A percentile compares a stretch with the other conserved stretches of the same genome.
phyloP scores from a whole-genome alignment of 1,140 invertebrate species.

The Trichomalopsis sarcophagae region DNA sequence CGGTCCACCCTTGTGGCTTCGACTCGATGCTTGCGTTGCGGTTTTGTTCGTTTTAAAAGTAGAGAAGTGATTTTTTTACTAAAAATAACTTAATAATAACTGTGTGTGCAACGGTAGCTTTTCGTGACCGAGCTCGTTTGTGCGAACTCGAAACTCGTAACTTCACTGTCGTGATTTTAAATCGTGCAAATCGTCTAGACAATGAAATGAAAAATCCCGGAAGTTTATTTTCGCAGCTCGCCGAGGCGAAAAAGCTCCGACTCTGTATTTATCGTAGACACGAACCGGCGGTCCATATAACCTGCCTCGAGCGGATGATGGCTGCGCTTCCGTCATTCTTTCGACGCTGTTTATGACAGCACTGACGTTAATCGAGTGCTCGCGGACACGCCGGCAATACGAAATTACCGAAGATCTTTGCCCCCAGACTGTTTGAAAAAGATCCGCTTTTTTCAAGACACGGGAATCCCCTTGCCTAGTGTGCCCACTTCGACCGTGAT shows the following conservation, averaged over 20 bases:
- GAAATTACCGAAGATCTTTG: constrained; percentile 25
- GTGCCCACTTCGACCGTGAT: not conserved
- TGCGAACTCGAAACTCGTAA: no score
- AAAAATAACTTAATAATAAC: no score
- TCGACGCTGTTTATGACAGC: constrained; percentile 25
- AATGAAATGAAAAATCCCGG: not conserved
- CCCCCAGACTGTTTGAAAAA: not conserved
- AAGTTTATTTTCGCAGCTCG: not conserved
- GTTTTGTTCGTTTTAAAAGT: not conserved
- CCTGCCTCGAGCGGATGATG: constrained; percentile 25
- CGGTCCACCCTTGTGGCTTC: not conserved
- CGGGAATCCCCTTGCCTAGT: not conserved
- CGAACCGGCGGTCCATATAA: not conserved
- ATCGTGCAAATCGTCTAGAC: not conserved
- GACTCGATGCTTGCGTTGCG: not conserved
- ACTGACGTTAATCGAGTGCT: constrained; percentile 30
- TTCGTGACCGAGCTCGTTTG: no score
- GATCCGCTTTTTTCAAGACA: not conserved
- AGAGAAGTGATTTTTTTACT: no score
- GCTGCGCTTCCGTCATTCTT: constrained; percentile 30
- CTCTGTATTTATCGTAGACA: not conserved
- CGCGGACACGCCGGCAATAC: constrained; percentile 5
- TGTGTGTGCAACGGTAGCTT: no score
- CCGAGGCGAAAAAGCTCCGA: not conserved
- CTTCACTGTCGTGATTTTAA: no score